Evolutionary conservation across 2,888 invertebrate genomes (phyloP).

Genomic region (Acronicta alni): DNA sequence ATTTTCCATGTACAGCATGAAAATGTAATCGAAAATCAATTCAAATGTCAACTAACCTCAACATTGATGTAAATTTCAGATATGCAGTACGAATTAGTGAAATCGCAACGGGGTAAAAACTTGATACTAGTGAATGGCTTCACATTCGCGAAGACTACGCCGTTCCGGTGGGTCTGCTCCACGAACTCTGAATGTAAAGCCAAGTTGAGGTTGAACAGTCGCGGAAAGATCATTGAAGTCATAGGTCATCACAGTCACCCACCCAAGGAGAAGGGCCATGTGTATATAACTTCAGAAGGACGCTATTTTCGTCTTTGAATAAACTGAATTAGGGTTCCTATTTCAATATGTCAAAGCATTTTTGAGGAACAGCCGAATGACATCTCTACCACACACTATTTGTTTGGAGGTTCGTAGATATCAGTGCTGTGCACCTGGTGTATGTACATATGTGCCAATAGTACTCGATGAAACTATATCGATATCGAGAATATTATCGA

Average conservation of each 20-base stretch:
- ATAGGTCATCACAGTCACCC: constrained; percentile 59
- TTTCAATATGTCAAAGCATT: not conserved
- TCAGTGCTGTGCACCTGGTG: no score
- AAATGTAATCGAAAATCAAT: no score
- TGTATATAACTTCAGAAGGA: constrained; percentile 37
- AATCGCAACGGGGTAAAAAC: constrained; percentile 61
- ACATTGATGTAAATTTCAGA: constrained; percentile 13
- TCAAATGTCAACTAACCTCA: not conserved
- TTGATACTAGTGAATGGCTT: constrained; percentile 60
- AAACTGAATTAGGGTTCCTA: not conserved
- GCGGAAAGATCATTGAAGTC: constrained; percentile 48
- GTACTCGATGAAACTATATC: no score
- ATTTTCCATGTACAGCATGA: no score
- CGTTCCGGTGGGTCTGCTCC: constrained; percentile 63
- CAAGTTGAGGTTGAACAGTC: constrained; percentile 53
- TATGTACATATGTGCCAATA: no score
- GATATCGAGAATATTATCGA: no score
- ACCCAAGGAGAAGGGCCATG: constrained; percentile 52
- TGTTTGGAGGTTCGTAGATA: no score
- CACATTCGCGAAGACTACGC: constrained; percentile 55
- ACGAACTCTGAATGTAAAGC: constrained; percentile 43
- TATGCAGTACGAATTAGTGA: constrained; percentile 53
- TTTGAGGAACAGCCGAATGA: no score
- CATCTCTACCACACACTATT: no score
- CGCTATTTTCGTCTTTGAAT: constrained; percentile 15